Conservation (phyloP, 2,888 invertebrate genomes). For the Myopa testacea region DNA sequence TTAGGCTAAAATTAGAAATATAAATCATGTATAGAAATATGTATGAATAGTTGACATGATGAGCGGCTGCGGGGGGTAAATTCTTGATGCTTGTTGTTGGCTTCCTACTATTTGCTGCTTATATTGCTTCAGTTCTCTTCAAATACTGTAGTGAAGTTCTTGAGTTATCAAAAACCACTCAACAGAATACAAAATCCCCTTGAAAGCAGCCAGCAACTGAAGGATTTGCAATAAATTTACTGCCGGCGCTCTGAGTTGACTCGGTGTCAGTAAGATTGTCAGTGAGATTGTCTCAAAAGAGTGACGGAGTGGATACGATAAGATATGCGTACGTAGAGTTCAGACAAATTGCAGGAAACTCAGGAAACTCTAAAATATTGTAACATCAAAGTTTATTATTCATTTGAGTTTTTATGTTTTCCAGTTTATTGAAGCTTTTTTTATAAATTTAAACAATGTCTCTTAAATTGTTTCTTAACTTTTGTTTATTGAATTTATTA, state of each 20-base stretch:
- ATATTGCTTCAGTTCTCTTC: too few relatives aligned
- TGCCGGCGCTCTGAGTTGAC: neutral
- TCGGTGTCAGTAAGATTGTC: neutral
- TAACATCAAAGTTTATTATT: neutral
- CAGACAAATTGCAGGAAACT: neutral
- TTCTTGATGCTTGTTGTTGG: too few relatives aligned
- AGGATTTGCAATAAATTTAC: neutral
- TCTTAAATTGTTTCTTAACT: neutral
- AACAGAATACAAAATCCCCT: too few relatives aligned
- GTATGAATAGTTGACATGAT: neutral
- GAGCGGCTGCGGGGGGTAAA: too few relatives aligned
- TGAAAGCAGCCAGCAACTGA: neutral
- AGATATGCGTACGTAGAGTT: neutral
- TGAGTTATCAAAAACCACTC: too few relatives aligned
- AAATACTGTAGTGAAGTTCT: too few relatives aligned
- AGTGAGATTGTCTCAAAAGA: neutral
- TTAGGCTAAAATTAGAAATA: slow-evolving; percentile 33
- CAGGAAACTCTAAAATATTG: neutral
- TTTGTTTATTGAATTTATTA: neutral
- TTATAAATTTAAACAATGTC: neutral
- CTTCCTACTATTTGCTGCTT: too few relatives aligned
- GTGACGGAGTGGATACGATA: neutral
- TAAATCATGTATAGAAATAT: slow-evolving; percentile 39
- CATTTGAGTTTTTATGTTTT: neutral
- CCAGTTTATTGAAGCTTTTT: neutral